Conservation (phyloP, 64 coral and sea anemone genomes). For the Actinia tenebrosa region DNA sequence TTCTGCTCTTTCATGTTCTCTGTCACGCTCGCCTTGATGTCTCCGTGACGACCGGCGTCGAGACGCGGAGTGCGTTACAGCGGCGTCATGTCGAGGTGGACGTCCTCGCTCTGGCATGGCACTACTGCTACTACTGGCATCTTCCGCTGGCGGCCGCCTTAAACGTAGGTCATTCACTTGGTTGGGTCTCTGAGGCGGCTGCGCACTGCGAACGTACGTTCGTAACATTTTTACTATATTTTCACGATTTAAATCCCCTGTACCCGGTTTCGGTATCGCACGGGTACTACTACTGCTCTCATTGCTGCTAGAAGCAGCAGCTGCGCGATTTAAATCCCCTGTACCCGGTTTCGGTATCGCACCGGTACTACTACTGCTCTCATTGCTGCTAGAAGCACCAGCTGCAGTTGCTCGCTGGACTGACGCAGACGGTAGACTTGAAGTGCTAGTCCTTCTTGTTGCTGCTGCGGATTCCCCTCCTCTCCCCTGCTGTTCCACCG, state of each 20-base stretch:
- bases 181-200: slow-evolving; percentile 12
- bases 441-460: background rate
- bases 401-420: background rate
- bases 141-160: background rate
- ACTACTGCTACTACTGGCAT: background rate
- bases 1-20: background rate
- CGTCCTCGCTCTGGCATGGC: background rate
- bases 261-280: background rate
- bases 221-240: slow-evolving; percentile 16
- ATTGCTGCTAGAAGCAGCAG: background rate
- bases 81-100: background rate
- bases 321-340: background rate
- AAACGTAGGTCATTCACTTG: background rate
- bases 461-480: slow-evolving; percentile 6
- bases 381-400: background rate
- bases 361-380: background rate
- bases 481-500: background rate
- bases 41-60: slow-evolving; percentile 2
- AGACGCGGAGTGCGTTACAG: background rate
- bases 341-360: slow-evolving; percentile 7
- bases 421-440: background rate
- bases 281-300: background rate
- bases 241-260: slow-evolving; percentile 10
- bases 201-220: slow-evolving; percentile 5
- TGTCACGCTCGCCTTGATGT: background rate